Conservation (phyloP, 2,113 vertebrate genomes). For the Herpetotheres cachinnans region DNA sequence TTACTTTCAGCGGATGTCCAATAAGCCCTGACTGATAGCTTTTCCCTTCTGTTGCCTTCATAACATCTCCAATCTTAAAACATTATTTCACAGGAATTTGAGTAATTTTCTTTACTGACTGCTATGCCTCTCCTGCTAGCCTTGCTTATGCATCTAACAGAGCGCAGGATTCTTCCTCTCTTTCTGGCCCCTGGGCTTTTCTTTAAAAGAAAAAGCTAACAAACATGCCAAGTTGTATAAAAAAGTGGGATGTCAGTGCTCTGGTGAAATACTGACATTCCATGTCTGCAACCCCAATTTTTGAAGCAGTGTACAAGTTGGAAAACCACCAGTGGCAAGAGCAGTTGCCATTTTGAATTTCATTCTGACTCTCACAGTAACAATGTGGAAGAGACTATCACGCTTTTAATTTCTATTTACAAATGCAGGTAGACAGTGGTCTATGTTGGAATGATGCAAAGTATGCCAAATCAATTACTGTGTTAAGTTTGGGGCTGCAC, state of each 20-base stretch:
- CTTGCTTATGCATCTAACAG: constrained; percentile 20
- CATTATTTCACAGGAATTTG: constrained; percentile 22
- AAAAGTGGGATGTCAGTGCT: constrained; percentile 46
- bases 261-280: constrained; percentile 32
- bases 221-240: constrained; percentile 70
- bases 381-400: not conserved
- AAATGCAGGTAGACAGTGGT: constrained; percentile 66
- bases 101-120: constrained; percentile 5
- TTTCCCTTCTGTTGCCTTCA: not conserved
- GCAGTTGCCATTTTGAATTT: constrained; percentile 74
- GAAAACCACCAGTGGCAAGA: constrained; percentile 80
- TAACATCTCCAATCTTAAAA: not conserved
- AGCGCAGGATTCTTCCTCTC: not conserved
- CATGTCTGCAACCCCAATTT: constrained; percentile 23
- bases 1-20: not conserved
- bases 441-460: not conserved
- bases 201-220: constrained; percentile 59
- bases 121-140: not conserved
- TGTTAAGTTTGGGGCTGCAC: not conserved
- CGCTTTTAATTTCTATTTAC: constrained; percentile 33
- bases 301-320: constrained; percentile 43
- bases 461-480: constrained; percentile 20
- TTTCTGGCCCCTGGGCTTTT: constrained; percentile 65
- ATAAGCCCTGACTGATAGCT: not conserved
- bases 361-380: not conserved